Evolutionary conservation across 92 coral and sea anemone species (phyloP).

Genomic region (Anthopleura xanthogrammica): DNA sequence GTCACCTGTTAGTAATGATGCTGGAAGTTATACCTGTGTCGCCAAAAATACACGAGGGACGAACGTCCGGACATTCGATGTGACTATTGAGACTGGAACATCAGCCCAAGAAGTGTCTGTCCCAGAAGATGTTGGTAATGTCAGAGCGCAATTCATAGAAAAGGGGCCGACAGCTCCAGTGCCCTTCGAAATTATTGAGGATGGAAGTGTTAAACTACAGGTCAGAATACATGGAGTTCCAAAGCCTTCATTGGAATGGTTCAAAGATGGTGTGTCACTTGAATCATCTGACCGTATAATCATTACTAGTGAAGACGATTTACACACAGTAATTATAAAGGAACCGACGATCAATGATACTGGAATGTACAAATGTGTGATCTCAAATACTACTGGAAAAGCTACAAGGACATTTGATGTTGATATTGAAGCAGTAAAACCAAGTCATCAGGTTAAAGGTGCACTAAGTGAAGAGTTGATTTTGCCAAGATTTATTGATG

Average conservation of each 20-base stretch:
- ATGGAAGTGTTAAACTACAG: slow-evolving; percentile 60
- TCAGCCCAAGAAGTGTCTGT: slow-evolving; percentile 31
- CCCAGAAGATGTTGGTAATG: slow-evolving; percentile 64
- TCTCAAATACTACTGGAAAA: slow-evolving; percentile 90
- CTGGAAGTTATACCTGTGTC: slow-evolving; percentile 86
- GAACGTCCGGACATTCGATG: slow-evolving; percentile 70
- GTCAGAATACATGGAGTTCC: slow-evolving; percentile 80
- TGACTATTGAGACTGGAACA: slow-evolving; percentile 62
- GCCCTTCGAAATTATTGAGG: slow-evolving; percentile 70
- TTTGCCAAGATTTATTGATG: slow-evolving; percentile 64
- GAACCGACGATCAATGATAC: slow-evolving; percentile 78
- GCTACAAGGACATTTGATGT: slow-evolving; percentile 62
- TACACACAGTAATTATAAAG: slow-evolving; percentile 81
- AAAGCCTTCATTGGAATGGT: slow-evolving; percentile 90
- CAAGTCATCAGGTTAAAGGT: slow-evolving; percentile 41
- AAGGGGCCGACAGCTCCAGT: slow-evolving; percentile 42
- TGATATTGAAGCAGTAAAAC: slow-evolving; percentile 50
- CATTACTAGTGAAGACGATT: slow-evolving; percentile 85
- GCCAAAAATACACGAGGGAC: slow-evolving; percentile 81
- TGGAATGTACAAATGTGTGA: slow-evolving; percentile 88
- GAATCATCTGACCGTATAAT: slow-evolving; percentile 68
- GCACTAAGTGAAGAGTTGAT: slow-evolving; percentile 39
- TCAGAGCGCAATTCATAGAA: slow-evolving; percentile 45
- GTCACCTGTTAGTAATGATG: slow-evolving; percentile 71
- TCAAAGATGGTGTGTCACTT: slow-evolving; percentile 68